Evolutionary conservation across 92 coral and sea anemone genomes (phyloP).

Genomic region (Nematostella vectensis): DNA sequence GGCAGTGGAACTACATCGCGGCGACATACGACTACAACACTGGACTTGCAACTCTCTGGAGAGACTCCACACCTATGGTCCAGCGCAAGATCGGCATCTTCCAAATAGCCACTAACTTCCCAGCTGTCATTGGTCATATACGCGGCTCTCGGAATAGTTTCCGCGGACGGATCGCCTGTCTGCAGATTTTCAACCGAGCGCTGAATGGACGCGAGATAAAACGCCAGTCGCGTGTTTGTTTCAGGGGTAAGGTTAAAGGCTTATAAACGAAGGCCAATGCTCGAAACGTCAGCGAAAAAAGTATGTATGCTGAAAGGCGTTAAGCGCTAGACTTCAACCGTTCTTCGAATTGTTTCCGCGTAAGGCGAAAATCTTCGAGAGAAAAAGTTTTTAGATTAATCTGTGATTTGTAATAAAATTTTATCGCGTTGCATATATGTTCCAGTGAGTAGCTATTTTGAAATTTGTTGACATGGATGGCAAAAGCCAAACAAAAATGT

Average conservation of each 20-base stretch:
- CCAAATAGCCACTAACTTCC: constrained; percentile 57
- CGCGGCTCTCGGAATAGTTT: constrained; percentile 38
- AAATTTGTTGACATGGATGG: too few species aligned
- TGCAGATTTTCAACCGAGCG: constrained; percentile 56
- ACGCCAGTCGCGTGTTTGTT: constrained; percentile 37
- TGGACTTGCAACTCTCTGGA: constrained; percentile 63
- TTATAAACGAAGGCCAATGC: too few species aligned
- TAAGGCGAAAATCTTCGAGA: too few species aligned
- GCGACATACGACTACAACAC: constrained; percentile 58
- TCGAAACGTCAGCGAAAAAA: too few species aligned
- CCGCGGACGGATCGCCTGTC: constrained; percentile 65
- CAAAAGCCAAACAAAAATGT: too few species aligned
- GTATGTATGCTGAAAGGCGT: too few species aligned
- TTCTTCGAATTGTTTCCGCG: too few species aligned
- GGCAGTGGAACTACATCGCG: constrained; percentile 64
- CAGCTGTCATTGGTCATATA: constrained; percentile 53
- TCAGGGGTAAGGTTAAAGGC: constrained; percentile 60
- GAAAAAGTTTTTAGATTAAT: too few species aligned
- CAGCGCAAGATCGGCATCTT: constrained; percentile 56
- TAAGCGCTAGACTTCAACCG: too few species aligned
- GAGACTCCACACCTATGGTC: constrained; percentile 44
- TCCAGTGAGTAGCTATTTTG: too few species aligned
- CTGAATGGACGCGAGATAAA: constrained; percentile 50
- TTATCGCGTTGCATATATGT: too few species aligned
- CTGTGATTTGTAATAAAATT: too few species aligned